These are phyloP conservation scores for Oryzias celebensis DNA, from an alignment of 2,113 vertebrate genomes.

Conservation along the genomic window DNA sequence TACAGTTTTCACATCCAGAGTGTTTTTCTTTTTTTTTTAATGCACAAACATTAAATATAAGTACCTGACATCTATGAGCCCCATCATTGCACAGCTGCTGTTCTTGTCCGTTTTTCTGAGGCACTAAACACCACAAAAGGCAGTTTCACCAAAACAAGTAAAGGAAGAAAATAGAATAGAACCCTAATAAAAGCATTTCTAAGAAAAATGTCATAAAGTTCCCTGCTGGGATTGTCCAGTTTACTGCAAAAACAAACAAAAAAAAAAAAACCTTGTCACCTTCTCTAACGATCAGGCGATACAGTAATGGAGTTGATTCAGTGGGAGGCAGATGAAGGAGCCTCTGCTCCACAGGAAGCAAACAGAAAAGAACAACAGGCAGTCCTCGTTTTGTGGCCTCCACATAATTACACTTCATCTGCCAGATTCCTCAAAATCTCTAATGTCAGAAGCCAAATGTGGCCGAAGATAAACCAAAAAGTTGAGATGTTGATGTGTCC, in stretches of 20 bases:
- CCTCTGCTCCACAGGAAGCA: slow-evolving; percentile 30
- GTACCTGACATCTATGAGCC: too few species aligned
- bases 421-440: slow-evolving; percentile 1
- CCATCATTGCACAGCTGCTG: too few species aligned
- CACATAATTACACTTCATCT: not conserved
- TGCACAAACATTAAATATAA: too few species aligned
- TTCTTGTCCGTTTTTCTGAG: too few species aligned
- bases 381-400: not conserved
- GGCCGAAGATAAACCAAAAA: not conserved
- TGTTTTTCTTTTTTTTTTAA: too few species aligned
- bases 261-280: slow-evolving; percentile 27
- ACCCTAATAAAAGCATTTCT: slow-evolving; percentile 13
- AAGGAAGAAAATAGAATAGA: not conserved
- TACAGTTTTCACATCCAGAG: too few species aligned
- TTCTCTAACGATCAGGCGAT: slow-evolving; percentile 30
- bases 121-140: not conserved
- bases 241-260: slow-evolving; percentile 12
- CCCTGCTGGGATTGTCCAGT: slow-evolving; percentile 36
- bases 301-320: slow-evolving; percentile 42
- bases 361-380: slow-evolving; percentile 18
- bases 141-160: not conserved
- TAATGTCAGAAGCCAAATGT: not conserved
- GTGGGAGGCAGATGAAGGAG: slow-evolving; percentile 52
- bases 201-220: slow-evolving; percentile 15
- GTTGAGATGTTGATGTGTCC: not conserved